Conservation (phyloP, 2,113 vertebrate species). For the Proteles cristata region DNA sequence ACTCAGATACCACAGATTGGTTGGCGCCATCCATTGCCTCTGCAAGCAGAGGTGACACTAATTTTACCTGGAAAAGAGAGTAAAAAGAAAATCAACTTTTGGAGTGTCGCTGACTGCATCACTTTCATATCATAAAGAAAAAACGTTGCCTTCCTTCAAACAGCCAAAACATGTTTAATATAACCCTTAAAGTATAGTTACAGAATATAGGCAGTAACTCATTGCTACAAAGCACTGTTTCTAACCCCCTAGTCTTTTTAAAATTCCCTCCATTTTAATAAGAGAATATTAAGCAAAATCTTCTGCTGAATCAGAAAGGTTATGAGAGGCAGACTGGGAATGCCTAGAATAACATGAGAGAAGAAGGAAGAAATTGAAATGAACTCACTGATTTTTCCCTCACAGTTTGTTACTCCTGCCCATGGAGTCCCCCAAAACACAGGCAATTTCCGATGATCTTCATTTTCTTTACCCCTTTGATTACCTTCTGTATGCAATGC, state of each 20-base stretch:
- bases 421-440: not conserved
- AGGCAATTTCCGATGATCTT: not conserved
- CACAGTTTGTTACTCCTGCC: not conserved
- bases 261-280: not conserved
- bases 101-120: not conserved
- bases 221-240: not conserved
- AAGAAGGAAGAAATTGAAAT: not conserved
- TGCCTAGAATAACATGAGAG: not conserved
- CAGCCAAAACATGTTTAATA: not conserved
- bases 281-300: not conserved
- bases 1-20: not conserved
- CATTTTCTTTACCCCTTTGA: not conserved
- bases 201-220: not conserved
- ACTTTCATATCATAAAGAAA: not conserved
- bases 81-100: not conserved
- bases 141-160: not conserved
- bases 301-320: not conserved
- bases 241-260: not conserved
- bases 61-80: not conserved
- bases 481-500: not conserved
- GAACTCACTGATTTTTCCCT: not conserved
- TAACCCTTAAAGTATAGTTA: not conserved
- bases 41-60: not conserved
- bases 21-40: not conserved
- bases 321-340: not conserved